Evolutionary conservation across 1,140 invertebrate species (phyloP).

Genomic region (Mycetomoellerius zeteki): DNA sequence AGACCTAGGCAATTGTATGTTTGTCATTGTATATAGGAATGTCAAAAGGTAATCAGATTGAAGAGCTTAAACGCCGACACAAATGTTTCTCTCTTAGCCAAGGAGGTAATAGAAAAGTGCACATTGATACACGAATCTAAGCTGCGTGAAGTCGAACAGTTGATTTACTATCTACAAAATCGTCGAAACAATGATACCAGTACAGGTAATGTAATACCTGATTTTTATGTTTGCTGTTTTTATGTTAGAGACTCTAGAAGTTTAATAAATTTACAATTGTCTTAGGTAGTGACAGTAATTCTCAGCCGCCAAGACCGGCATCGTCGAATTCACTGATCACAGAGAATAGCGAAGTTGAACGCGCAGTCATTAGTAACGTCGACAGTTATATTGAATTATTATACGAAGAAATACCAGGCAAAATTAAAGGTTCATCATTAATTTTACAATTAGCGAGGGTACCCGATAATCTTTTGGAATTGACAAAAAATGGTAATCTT

Average conservation of each 20-base stretch:
- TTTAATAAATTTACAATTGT: constrained; percentile 32
- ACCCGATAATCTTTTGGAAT: constrained; percentile 97
- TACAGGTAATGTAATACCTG: constrained; percentile 57
- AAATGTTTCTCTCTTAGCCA: constrained; percentile 93
- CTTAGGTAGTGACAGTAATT: constrained; percentile 77
- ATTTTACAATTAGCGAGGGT: constrained; percentile 96
- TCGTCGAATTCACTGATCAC: constrained; percentile 81
- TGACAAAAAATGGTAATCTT: constrained; percentile 94
- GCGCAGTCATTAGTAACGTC: constrained; percentile 93
- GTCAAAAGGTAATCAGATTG: constrained; percentile 94
- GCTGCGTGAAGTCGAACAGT: constrained; percentile 94
- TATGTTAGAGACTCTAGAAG: not conserved
- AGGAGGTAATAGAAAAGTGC: constrained; percentile 96
- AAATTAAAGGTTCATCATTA: constrained; percentile 96
- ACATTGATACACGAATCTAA: constrained; percentile 95
- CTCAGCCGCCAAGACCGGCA: constrained; percentile 80
- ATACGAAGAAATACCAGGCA: constrained; percentile 98
- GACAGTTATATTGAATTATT: constrained; percentile 98
- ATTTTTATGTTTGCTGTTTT: constrained; percentile 10
- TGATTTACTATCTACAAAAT: constrained; percentile 97
- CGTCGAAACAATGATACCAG: constrained; percentile 88
- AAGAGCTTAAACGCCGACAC: constrained; percentile 94
- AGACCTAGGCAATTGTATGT: not conserved
- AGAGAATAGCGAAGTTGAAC: constrained; percentile 83
- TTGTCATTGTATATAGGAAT: constrained; percentile 74